Percentiles rank a stretch among this genome's conserved stretches.
Evolutionary conservation across 2,888 invertebrate species (phyloP).

Genomic region (Diadegma fenestrale): DNA sequence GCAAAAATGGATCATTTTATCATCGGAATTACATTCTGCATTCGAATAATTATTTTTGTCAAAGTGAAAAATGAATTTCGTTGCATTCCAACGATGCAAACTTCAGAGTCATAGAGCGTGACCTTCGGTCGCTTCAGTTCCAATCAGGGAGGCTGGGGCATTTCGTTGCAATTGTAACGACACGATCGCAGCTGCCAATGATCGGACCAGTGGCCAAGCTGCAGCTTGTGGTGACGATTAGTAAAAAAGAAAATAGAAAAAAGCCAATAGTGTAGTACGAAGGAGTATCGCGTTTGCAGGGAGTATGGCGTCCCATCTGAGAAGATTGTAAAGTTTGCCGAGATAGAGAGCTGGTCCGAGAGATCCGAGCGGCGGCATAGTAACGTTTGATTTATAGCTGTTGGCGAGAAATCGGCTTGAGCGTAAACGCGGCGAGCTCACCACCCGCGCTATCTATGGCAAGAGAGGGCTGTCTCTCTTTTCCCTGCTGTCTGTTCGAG

Average conservation of each 20-base stretch:
- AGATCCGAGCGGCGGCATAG: slow-evolving; percentile 72
- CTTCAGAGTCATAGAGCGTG: no score
- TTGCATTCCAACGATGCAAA: no score
- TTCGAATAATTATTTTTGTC: no score
- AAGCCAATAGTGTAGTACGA: background rate
- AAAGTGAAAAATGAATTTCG: no score
- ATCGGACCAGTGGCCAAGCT: no score
- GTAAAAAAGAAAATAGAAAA: background rate
- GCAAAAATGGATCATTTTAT: no score
- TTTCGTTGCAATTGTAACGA: background rate
- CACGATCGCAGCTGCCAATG: background rate
- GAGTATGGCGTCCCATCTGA: slow-evolving; percentile 31
- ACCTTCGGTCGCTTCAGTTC: background rate
- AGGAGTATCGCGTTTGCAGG: slow-evolving; percentile 45
- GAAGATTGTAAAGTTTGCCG: slow-evolving; percentile 72
- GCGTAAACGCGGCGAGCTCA: slow-evolving; percentile 66
- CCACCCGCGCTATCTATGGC: slow-evolving; percentile 60
- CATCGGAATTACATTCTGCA: no score
- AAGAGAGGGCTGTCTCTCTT: slow-evolving; percentile 65
- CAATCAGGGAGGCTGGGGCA: background rate
- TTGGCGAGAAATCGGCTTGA: slow-evolving; percentile 71
- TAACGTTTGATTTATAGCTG: slow-evolving; percentile 79
- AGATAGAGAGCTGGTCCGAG: slow-evolving; percentile 62
- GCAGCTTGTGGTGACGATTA: background rate
- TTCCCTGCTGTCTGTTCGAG: slow-evolving; percentile 67